A percentile compares a stretch with the other conserved stretches of the same genome.
Conservation (phyloP, 2,888 invertebrate species). For the Stenchaetothrips biformis region DNA sequence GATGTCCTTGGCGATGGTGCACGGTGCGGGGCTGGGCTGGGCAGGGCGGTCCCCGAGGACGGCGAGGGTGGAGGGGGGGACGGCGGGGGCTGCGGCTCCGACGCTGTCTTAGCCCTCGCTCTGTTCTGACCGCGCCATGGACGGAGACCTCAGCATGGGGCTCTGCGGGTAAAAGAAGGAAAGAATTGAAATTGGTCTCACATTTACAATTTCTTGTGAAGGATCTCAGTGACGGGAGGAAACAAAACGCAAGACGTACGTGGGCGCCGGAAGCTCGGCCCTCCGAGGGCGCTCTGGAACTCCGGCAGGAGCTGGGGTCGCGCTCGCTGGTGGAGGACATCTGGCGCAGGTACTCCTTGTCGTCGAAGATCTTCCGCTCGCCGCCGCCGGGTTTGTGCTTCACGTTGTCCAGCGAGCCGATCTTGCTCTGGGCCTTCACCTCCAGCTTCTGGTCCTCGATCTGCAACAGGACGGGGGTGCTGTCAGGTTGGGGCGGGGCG, state of each 20-base stretch:
- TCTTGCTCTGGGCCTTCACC: slow-evolving; percentile 86
- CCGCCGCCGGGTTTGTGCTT: slow-evolving; percentile 90
- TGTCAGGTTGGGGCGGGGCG: background rate
- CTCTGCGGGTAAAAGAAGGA: background rate
- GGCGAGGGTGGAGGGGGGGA: background rate
- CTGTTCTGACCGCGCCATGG: slow-evolving; percentile 2
- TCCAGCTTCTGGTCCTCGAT: slow-evolving; percentile 87
- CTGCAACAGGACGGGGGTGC: slow-evolving; percentile 51
- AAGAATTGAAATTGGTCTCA: no score
- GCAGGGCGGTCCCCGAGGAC: background rate
- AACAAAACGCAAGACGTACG: background rate
- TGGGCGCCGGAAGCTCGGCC: background rate
- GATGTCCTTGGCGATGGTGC: background rate
- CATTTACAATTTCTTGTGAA: no score
- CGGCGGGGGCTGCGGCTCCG: background rate
- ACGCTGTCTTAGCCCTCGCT: background rate
- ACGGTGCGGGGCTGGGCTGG: background rate
- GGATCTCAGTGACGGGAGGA: no score
- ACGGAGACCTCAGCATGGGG: background rate
- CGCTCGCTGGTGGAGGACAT: slow-evolving; percentile 38
- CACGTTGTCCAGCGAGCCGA: slow-evolving; percentile 86
- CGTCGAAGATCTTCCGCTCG: slow-evolving; percentile 89
- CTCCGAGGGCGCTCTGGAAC: slow-evolving; percentile 1
- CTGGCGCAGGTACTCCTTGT: slow-evolving; percentile 85
- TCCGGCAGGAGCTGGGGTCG: background rate